Conservation (phyloP, 1,140 invertebrate species). For the Nasonia vitripennis region DNA sequence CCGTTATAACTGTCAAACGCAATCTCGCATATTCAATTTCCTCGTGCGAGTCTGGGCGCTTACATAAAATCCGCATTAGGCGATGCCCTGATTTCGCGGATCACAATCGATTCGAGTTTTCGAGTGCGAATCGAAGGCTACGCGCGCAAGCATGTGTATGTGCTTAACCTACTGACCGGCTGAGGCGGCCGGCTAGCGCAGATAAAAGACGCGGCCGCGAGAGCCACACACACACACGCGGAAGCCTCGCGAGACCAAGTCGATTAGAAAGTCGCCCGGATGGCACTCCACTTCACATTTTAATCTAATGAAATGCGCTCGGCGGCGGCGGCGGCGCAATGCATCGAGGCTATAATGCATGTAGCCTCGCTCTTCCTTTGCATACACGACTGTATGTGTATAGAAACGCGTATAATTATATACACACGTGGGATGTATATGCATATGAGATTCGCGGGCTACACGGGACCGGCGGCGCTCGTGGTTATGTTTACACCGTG, state of each 20-base stretch:
- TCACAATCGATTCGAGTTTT: not conserved
- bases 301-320: conserved; percentile 47
- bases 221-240: not conserved
- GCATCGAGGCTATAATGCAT: not conserved
- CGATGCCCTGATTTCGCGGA: not conserved
- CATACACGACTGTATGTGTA: not conserved
- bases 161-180: conserved; percentile 73
- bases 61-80: not conserved
- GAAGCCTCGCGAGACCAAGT: conserved; percentile 32
- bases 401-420: conserved; percentile 1
- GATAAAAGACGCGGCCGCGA: conserved; percentile 39
- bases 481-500: conserved; percentile 37
- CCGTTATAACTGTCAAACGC: conserved; percentile 14
- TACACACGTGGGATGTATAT: conserved; percentile 4
- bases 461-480: not conserved
- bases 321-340: not conserved
- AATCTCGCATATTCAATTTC: conserved; percentile 56
- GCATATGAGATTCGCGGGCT: conserved; percentile 24
- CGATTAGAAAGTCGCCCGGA: conserved; percentile 67
- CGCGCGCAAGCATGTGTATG: not conserved
- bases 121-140: conserved; percentile 4
- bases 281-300: conserved; percentile 51
- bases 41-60: conserved; percentile 11
- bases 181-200: conserved; percentile 52
- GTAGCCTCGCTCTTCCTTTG: not conserved